Conservation (phyloP, 2,888 invertebrate genomes). For the Galerucella calmariensis region DNA sequence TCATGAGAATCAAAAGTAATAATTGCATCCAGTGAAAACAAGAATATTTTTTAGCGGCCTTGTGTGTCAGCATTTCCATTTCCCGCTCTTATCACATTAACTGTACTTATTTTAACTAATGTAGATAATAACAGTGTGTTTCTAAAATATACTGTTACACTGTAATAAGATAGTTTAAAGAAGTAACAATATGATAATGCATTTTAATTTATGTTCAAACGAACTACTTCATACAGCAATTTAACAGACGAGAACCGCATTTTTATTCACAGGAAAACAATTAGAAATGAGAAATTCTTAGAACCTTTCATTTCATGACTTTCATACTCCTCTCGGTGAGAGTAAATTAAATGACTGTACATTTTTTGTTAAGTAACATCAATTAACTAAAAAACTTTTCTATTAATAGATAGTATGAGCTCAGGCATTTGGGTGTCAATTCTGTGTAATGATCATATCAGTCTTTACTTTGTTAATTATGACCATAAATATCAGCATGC, state of each 20-base stretch:
- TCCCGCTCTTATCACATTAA: background rate
- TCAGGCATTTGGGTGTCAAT: too few relatives aligned
- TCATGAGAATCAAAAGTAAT: too few relatives aligned
- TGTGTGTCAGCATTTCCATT: background rate
- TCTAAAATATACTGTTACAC: background rate
- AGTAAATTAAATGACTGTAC: background rate
- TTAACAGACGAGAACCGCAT: background rate
- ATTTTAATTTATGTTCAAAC: background rate
- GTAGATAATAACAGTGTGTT: background rate
- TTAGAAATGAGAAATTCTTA: background rate
- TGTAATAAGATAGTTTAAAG: background rate
- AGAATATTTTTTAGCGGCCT: background rate
- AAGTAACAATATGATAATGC: constrained; percentile 1
- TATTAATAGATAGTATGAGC: too few relatives aligned
- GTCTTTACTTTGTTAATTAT: too few relatives aligned
- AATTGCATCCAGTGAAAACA: too few relatives aligned
- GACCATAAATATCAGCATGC: too few relatives aligned
- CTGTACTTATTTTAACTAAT: background rate
- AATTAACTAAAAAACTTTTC: too few relatives aligned
- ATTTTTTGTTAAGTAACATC: too few relatives aligned
- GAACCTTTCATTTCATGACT: background rate
- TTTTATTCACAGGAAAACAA: background rate
- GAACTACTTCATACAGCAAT: background rate
- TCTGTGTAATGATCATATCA: too few relatives aligned
- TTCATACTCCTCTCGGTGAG: background rate